These are phyloP conservation scores for Lepidocyrtoides sp. DNA, from an alignment of 2,888 invertebrate species.

Conservation along the genomic window DNA sequence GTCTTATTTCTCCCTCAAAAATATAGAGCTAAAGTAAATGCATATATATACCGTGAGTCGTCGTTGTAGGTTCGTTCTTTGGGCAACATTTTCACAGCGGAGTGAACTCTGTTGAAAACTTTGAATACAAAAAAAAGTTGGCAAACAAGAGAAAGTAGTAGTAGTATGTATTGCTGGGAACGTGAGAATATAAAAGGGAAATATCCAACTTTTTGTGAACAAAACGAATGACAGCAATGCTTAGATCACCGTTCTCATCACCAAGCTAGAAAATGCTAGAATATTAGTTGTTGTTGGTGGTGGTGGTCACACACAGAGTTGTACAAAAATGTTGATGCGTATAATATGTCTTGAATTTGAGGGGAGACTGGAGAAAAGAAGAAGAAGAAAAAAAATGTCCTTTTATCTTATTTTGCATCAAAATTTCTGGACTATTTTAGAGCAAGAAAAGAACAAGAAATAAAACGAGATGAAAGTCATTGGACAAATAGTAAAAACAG, in stretches of 20 bases:
- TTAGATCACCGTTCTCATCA: neutral
- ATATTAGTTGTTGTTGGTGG: conserved; percentile 6
- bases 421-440: neutral
- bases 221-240: conserved; percentile 47
- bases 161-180: neutral
- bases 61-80: no score
- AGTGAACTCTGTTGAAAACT: conserved; percentile 40
- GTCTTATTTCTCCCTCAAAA: neutral
- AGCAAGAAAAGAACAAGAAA: no score
- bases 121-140: conserved; percentile 43
- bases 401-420: conserved; percentile 29
- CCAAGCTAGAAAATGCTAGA: neutral
- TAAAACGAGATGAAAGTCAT: no score
- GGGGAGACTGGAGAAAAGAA: neutral
- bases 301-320: neutral
- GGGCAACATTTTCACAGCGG: neutral
- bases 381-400: neutral
- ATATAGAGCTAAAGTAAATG: neutral
- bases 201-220: neutral
- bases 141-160: conserved; percentile 20
- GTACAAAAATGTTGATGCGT: neutral
- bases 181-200: neutral
- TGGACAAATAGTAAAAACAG: neutral
- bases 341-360: conserved; percentile 36
- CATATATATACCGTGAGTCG: no score